These are phyloP conservation scores for Drosophila orena DNA, from an alignment of 1,140 invertebrate genomes.

Conservation along the genomic window DNA sequence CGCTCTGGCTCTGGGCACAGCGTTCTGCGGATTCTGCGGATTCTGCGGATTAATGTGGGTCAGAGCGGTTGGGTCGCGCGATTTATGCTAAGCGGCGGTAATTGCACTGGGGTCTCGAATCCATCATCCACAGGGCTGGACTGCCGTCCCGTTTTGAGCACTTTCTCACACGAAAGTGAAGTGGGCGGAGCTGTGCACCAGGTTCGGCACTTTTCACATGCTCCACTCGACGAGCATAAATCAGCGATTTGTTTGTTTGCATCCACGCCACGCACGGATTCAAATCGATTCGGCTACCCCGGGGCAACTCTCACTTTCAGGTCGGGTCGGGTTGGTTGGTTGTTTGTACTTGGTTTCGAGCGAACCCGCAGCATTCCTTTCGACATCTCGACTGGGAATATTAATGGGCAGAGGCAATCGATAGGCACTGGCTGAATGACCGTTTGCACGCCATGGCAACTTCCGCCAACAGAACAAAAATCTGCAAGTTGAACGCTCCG, in stretches of 20 bases:
- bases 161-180: constrained; percentile 78
- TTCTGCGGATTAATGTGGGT: constrained; percentile 72
- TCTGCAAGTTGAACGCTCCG: constrained; percentile 9
- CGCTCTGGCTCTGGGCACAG: constrained; percentile 59
- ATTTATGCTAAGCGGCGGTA: constrained; percentile 63
- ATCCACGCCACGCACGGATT: constrained; percentile 50
- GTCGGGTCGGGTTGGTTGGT: neutral
- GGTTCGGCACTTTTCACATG: constrained; percentile 68
- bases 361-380: constrained; percentile 69
- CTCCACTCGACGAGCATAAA: constrained; percentile 61
- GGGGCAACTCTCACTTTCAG: constrained; percentile 62
- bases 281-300: constrained; percentile 54
- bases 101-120: constrained; percentile 52
- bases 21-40: constrained; percentile 41
- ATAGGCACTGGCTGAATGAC: constrained; percentile 25
- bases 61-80: constrained; percentile 51
- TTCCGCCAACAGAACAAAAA: constrained; percentile 36
- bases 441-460: constrained; percentile 35
- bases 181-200: constrained; percentile 31
- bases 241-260: constrained; percentile 42
- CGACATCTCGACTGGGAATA: constrained; percentile 23
- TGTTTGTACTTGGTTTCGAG: neutral
- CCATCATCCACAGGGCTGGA: constrained; percentile 21
- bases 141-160: constrained; percentile 24
- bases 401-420: constrained; percentile 41